Conservation (phyloP, 1,140 invertebrate genomes). For the Mamestra configurata region DNA sequence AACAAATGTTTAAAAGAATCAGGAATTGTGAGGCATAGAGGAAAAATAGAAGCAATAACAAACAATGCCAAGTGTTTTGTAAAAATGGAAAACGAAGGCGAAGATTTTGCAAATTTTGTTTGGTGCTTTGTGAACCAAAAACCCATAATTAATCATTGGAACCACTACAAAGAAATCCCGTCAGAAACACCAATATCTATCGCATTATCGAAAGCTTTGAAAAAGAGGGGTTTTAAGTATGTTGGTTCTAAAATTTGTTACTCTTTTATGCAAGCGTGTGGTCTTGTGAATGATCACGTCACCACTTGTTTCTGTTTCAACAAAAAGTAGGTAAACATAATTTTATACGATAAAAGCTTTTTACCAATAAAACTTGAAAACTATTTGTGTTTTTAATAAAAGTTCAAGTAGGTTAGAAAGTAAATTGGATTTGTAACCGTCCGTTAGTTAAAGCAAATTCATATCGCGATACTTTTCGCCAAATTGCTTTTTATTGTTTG, state of each 20-base stretch:
- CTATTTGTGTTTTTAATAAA: not conserved
- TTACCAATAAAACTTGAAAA: too few species aligned
- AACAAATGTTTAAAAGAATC: slow-evolving; percentile 61
- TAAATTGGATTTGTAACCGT: too few species aligned
- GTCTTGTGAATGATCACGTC: slow-evolving; percentile 81
- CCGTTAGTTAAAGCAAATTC: too few species aligned
- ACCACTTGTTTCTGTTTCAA: slow-evolving; percentile 58
- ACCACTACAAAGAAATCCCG: slow-evolving; percentile 67
- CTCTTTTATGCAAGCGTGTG: slow-evolving; percentile 85
- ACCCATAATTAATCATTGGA: slow-evolving; percentile 75
- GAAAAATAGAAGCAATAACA: slow-evolving; percentile 78
- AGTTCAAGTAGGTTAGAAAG: too few species aligned
- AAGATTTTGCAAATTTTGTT: slow-evolving; percentile 77
- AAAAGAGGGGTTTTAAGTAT: slow-evolving; percentile 78
- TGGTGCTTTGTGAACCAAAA: slow-evolving; percentile 77
- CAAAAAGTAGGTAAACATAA: not conserved
- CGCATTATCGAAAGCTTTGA: slow-evolving; percentile 74
- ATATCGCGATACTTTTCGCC: too few species aligned
- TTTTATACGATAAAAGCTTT: too few species aligned
- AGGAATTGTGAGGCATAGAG: slow-evolving; percentile 75
- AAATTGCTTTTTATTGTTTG: too few species aligned
- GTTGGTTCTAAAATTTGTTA: slow-evolving; percentile 81
- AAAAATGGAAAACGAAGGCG: slow-evolving; percentile 69
- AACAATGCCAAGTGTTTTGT: slow-evolving; percentile 78
- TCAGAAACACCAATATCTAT: slow-evolving; percentile 68